Conservation (phyloP, 2,113 vertebrate species). For the Vidua macroura region DNA sequence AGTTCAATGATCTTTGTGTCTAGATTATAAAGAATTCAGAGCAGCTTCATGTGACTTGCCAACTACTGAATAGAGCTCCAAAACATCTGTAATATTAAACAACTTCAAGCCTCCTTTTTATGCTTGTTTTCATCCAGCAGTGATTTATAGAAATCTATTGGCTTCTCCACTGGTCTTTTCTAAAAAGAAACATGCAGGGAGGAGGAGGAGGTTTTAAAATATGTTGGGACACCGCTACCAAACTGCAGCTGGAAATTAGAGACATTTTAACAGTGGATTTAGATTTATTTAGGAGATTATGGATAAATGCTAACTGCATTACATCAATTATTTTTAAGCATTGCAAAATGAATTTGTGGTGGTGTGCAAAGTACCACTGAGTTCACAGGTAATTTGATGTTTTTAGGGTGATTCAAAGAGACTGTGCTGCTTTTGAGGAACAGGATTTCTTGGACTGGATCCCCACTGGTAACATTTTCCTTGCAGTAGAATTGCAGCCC, state of each 20-base stretch:
- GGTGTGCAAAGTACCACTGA: background rate
- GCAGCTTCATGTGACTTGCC: conserved; percentile 51
- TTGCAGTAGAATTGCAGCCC: background rate
- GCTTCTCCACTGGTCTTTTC: conserved; percentile 46
- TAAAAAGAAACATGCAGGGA: conserved; percentile 22
- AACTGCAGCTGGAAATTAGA: conserved; percentile 44
- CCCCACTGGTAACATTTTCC: background rate
- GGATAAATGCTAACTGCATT: conserved; percentile 23
- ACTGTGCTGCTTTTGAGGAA: conserved; percentile 14
- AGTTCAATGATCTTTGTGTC: conserved; percentile 61
- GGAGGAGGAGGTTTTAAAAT: background rate
- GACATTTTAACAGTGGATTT: conserved; percentile 40
- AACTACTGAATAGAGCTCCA: conserved; percentile 58
- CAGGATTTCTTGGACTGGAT: conserved; percentile 19
- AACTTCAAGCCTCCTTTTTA: conserved; percentile 63
- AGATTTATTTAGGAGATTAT: conserved; percentile 53
- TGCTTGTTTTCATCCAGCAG: conserved; percentile 49
- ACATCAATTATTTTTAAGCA: background rate
- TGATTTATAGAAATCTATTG: conserved; percentile 65
- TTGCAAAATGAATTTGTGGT: background rate
- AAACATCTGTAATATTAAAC: conserved; percentile 67
- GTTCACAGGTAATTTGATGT: background rate
- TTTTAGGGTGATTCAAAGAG: background rate
- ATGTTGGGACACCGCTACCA: background rate
- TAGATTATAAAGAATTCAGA: conserved; percentile 70